Base-by-base conservation (phyloP, 1,140 invertebrate genomes). In the Steinernema feltiae region DNA sequence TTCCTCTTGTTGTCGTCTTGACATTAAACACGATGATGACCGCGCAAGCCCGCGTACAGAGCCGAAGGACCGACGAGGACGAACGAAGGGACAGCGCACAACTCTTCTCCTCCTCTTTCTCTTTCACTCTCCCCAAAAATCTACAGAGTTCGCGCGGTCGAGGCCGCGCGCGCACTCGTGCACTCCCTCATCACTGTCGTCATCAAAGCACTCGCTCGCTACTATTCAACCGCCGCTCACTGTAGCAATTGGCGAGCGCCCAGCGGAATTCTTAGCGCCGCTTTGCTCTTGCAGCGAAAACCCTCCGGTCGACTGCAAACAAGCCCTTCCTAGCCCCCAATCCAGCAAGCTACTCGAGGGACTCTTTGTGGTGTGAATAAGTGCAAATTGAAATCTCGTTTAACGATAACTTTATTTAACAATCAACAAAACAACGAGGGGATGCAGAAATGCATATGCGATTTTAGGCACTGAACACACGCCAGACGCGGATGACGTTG, bases 401-500 rank as follows among this genome's bases (percentile, higher is more conserved):
- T 63, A 63, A 63, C 53, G 53, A 63, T 63, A 63, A 63, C 53
- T 63, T 63, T 63, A 63, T 63, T 63, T 63, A 63, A 63, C 53
- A 63, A 63, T 63, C 53, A 63, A 63, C 53, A 63, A 63, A 63
- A 63, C 53, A 63, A 63, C 53, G 53, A 63, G 53, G 53, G 53
- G 3, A 18, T 41, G 53, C 53, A 63, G 12, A 63, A 63, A 63
- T 63, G 53, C 12, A 21, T 21, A 17, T 73, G 69, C 30, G 46
- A 1, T 74, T 72, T 73, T 30, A 70, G 30, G 75, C 32, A 30
- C 70, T 70, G 18, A 73, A 79, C 46, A 99, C 96, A 90, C 98
- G 95, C 96, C 96, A 99, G 69, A 99, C 95, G 87, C 97, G 90
- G 87, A 99, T 99, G 70, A 92, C 92, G 87, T 97, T 98, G 88